These are phyloP conservation scores for Sceliomorpha sp. DNA, from an alignment of 2,888 invertebrate genomes.

Conservation along the genomic window DNA sequence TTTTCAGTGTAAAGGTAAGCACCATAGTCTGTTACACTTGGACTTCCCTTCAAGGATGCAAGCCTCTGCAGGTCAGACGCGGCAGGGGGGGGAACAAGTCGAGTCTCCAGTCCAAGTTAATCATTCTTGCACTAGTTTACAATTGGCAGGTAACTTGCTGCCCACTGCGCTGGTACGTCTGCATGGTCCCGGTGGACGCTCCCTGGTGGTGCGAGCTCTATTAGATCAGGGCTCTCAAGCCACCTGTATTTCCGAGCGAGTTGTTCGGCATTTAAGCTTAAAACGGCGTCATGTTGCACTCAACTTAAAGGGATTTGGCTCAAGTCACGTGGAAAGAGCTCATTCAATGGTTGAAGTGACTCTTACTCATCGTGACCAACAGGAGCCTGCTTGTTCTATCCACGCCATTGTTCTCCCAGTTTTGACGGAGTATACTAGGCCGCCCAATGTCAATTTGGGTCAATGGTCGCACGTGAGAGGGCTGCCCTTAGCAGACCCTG, in stretches of 20 bases:
- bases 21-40: neutral
- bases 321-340: no score
- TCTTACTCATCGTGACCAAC: neutral
- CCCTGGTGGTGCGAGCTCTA: neutral
- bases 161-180: neutral
- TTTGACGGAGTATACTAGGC: no score
- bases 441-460: neutral
- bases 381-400: neutral
- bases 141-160: neutral
- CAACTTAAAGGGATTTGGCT: no score
- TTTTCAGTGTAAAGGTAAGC: neutral
- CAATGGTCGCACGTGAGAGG: neutral
- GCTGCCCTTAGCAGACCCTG: neutral
- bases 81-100: no score
- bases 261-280: neutral
- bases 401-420: neutral
- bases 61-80: neutral
- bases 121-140: neutral
- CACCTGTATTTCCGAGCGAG: neutral
- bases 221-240: neutral
- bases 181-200: neutral
- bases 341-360: no score
- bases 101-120: neutral
- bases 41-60: neutral
- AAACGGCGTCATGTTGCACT: no score